phyloP scores from a whole-genome alignment of 1,140 invertebrate species.

The Camponotus vicinus region DNA sequence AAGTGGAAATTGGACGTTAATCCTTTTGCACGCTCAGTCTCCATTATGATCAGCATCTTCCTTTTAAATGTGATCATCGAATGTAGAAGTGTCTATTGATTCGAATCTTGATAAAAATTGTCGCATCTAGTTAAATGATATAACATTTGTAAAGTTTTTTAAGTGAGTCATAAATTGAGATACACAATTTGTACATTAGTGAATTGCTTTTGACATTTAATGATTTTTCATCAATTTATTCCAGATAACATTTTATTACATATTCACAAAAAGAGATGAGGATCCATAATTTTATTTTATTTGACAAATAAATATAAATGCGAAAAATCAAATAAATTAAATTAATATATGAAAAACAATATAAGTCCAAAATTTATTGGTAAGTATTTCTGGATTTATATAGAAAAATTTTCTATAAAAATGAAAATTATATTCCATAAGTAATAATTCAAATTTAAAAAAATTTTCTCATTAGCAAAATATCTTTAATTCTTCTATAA shows the following conservation, averaged over 20 bases:
- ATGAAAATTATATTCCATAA: background rate
- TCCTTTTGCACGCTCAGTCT: slow-evolving; percentile 29
- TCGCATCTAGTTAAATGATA: background rate
- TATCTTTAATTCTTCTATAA: background rate
- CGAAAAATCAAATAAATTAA: slow-evolving; percentile 15
- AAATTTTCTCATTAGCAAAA: background rate
- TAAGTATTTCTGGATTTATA: background rate
- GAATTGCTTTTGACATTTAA: background rate
- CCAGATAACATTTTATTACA: background rate
- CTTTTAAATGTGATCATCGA: background rate
- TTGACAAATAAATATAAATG: background rate
- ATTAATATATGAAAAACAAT: slow-evolving; percentile 4
- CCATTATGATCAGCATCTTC: slow-evolving; percentile 30
- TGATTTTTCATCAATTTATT: slow-evolving; percentile 15
- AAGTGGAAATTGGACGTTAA: slow-evolving; percentile 43
- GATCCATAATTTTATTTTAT: background rate
- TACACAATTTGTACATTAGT: background rate
- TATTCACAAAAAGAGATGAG: too few species aligned
- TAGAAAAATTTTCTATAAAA: background rate
- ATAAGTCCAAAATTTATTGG: background rate
- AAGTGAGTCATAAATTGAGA: background rate
- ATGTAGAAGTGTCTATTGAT: background rate
- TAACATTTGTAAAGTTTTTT: background rate
- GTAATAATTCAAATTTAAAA: slow-evolving; percentile 5
- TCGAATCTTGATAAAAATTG: background rate